phyloP scores from a whole-genome alignment of 2,797 vertebrate species.

The Sparus aurata region DNA sequence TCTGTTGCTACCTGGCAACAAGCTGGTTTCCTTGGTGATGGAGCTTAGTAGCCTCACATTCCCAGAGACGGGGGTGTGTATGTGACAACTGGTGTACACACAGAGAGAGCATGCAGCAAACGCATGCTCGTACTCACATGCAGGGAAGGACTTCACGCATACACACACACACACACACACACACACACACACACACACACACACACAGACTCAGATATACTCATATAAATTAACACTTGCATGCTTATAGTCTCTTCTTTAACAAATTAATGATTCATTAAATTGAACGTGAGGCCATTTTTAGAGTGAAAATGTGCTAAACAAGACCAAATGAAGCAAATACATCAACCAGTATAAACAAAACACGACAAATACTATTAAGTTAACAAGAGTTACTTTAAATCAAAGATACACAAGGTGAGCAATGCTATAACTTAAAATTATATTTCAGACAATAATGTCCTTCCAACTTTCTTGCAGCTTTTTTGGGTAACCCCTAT shows the following conservation, averaged over 20 bases:
- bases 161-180: neutral
- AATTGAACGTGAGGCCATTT: conserved; percentile 18
- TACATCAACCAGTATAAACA: neutral
- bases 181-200: neutral
- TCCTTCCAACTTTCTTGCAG: neutral
- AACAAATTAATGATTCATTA: conserved; percentile 22
- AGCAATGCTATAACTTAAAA: neutral
- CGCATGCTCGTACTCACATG: conserved; percentile 50
- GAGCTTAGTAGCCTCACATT: conserved; percentile 79
- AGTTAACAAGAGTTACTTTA: no score
- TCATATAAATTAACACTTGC: conserved; percentile 4
- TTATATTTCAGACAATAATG: neutral
- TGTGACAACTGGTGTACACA: conserved; percentile 60
- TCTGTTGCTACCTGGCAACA: conserved; percentile 83
- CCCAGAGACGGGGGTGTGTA: conserved; percentile 66
- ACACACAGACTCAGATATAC: neutral
- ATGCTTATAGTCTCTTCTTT: neutral
- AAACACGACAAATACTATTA: neutral
- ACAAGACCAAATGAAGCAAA: neutral
- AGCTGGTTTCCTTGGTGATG: conserved; percentile 84
- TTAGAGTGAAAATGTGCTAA: neutral
- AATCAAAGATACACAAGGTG: neutral
- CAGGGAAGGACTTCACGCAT: neutral
- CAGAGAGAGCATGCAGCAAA: conserved; percentile 64
- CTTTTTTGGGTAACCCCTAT: neutral